Conservation (phyloP, 1,140 invertebrate genomes). For the Drosophila kurseongensis region DNA sequence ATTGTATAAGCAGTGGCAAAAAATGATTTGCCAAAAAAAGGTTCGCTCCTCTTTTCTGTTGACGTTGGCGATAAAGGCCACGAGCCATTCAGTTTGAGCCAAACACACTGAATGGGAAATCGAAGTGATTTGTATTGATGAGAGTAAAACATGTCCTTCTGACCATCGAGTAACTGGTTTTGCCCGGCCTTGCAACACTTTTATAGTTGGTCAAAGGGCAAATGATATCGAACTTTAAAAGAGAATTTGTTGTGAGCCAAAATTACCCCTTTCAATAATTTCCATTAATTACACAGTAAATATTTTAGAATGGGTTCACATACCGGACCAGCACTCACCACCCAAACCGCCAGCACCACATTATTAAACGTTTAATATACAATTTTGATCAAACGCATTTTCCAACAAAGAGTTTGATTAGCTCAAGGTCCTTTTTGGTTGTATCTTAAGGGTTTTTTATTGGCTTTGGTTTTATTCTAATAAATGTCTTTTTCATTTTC, state of each 20-base stretch:
- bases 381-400: slow-evolving; percentile 18
- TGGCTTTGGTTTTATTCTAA: too few species aligned
- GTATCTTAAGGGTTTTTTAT: too few species aligned
- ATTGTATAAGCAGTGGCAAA: slow-evolving; percentile 41
- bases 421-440: too few species aligned
- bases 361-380: slow-evolving; percentile 1
- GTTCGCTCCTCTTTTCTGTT: not conserved
- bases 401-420: not conserved
- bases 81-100: slow-evolving; percentile 82
- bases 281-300: slow-evolving; percentile 6
- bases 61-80: slow-evolving; percentile 58
- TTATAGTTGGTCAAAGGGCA: slow-evolving; percentile 15
- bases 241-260: slow-evolving; percentile 32
- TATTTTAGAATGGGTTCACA: slow-evolving; percentile 16
- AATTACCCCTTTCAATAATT: slow-evolving; percentile 34
- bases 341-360: not conserved
- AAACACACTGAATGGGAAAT: slow-evolving; percentile 73
- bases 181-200: not conserved
- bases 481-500: too few species aligned
- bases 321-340: not conserved
- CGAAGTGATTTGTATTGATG: slow-evolving; percentile 42
- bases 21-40: not conserved
- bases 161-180: not conserved
- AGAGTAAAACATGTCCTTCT: slow-evolving; percentile 39
- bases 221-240: slow-evolving; percentile 22